Percentiles rank a stretch among this genome's conserved stretches.
Conservation (phyloP, 2,888 invertebrate species). For the Coenonympha glycerion region DNA sequence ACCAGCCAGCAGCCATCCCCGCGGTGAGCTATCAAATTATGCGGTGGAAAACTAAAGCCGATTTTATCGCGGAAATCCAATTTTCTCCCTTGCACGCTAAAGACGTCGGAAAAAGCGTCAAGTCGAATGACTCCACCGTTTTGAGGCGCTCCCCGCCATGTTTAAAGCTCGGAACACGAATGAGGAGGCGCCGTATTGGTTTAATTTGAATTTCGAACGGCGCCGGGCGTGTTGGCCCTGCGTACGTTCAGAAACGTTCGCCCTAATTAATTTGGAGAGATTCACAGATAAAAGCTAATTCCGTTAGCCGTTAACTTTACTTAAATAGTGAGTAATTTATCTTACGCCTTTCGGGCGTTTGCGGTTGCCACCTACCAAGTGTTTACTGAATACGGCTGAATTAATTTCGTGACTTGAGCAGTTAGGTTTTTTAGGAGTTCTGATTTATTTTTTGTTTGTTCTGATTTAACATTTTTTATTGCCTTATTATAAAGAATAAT, state of each 20-base stretch:
- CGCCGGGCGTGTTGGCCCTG: conserved; percentile 57
- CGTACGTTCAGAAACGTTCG: conserved; percentile 47
- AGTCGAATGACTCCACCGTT: conserved; percentile 73
- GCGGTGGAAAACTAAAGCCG: conserved; percentile 66
- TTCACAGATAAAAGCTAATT: conserved; percentile 71
- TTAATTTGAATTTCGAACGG: conserved; percentile 75
- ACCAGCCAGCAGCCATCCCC: conserved; percentile 29
- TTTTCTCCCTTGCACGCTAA: conserved; percentile 75
- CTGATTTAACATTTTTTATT: neutral
- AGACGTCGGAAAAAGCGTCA: conserved; percentile 74
- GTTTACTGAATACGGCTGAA: conserved; percentile 6
- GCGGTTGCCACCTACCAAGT: conserved; percentile 51
- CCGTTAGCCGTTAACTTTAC: conserved; percentile 67
- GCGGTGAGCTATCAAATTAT: conserved; percentile 59
- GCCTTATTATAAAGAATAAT: neutral
- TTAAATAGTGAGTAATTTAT: conserved; percentile 67
- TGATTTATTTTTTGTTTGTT: neutral
- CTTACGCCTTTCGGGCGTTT: conserved; percentile 48
- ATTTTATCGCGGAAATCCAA: conserved; percentile 76
- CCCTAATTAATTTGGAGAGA: conserved; percentile 72
- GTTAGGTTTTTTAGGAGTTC: neutral
- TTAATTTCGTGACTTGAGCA: neutral
- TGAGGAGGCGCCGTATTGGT: conserved; percentile 76
- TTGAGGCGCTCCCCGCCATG: conserved; percentile 70
- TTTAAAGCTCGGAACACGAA: conserved; percentile 72